phyloP scores from a whole-genome alignment of 1,140 invertebrate genomes.

The Aphaenogaster floridana region DNA sequence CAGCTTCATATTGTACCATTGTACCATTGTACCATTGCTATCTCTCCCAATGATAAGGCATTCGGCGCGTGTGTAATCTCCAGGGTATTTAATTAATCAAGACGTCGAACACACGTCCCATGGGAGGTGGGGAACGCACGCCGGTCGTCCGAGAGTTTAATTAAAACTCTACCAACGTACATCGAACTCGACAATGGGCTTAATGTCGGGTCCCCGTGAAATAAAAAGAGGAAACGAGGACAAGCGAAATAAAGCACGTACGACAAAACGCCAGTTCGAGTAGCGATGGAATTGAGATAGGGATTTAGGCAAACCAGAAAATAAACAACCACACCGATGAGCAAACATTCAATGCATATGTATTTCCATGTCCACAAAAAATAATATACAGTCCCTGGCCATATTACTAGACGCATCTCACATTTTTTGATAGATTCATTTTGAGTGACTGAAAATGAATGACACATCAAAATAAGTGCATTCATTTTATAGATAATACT shows the following conservation, averaged over 20 bases:
- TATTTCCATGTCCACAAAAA: background rate
- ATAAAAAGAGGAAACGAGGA: background rate
- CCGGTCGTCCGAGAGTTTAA: constrained; percentile 24
- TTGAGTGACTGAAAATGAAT: no score
- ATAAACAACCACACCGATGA: background rate
- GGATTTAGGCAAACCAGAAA: background rate
- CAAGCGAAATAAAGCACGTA: constrained; percentile 15
- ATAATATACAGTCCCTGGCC: background rate
- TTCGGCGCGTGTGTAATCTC: background rate
- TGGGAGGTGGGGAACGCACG: background rate
- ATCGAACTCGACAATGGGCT: constrained; percentile 52
- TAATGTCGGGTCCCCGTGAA: constrained; percentile 37
- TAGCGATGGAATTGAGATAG: constrained; percentile 12
- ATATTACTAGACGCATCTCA: no score
- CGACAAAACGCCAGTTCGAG: background rate
- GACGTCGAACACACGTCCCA: background rate
- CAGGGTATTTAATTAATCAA: constrained; percentile 28
- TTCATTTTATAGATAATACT: no score
- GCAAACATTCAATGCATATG: background rate
- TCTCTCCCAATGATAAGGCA: background rate
- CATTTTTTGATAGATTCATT: background rate
- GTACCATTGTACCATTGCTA: background rate
- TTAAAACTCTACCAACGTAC: constrained; percentile 52
- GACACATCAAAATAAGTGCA: no score
- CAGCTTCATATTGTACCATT: background rate